Evolutionary conservation across 2,888 invertebrate species (phyloP).

Genomic region (Hipparchia sbordonii): DNA sequence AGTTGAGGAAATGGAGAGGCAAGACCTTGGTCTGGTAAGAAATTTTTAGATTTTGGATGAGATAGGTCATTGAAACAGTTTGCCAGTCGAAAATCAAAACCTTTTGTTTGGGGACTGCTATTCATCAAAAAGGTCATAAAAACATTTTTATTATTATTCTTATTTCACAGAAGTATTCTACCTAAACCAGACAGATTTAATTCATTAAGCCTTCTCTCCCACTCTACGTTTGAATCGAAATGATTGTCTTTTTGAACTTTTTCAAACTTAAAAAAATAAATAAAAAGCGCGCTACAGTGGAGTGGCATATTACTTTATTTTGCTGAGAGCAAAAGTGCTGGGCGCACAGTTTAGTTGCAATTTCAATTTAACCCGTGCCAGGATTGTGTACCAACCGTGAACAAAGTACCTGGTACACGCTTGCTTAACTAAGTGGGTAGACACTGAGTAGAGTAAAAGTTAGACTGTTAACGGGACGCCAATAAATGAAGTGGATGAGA

Average conservation of each 20-base stretch:
- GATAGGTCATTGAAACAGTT: too few species aligned
- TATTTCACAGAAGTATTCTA: too few species aligned
- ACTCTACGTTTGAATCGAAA: conserved; percentile 11
- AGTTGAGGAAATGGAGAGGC: too few species aligned
- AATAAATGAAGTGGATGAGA: not conserved
- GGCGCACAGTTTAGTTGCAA: conserved; percentile 29
- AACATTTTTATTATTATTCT: too few species aligned
- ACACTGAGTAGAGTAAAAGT: conserved; percentile 4
- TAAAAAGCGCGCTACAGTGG: conserved; percentile 5
- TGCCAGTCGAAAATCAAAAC: too few species aligned
- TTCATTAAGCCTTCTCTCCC: conserved; percentile 6
- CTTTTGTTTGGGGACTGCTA: too few species aligned
- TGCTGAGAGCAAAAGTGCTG: conserved; percentile 22
- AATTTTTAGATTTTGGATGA: too few species aligned
- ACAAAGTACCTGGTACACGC: conserved; percentile 21
- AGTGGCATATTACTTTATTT: conserved; percentile 20
- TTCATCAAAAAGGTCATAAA: too few species aligned
- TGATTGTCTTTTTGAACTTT: conserved; percentile 12
- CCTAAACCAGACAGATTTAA: conserved; percentile 5
- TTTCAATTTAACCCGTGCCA: conserved; percentile 37
- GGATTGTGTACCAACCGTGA: conserved; percentile 29
- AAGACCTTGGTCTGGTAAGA: too few species aligned
- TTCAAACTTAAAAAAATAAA: not conserved
- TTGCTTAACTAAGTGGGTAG: conserved; percentile 17
- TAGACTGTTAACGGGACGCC: not conserved